Base-by-base conservation (phyloP, 2,113 vertebrate genomes). In the Centrocercus urophasianus region DNA sequence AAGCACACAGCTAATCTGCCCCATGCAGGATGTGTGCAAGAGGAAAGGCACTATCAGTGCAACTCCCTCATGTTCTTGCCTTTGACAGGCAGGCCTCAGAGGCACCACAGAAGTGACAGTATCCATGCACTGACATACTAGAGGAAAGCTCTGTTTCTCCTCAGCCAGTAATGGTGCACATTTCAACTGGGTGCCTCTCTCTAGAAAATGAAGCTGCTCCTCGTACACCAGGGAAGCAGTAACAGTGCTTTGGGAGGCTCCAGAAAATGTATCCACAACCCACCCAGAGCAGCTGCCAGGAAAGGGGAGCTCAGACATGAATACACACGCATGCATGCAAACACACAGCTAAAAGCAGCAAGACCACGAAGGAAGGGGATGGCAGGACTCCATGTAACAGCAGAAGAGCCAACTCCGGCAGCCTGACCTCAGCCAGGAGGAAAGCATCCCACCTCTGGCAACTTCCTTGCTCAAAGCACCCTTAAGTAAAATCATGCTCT, bases 371-470 rank as follows among this genome's bases (percentile, higher is more conserved):
- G 78, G 71, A 84, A 27, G 2, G 21, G 42, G 36, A 63, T 93
- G 93, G 84, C 93, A 97, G 90, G 50, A 75, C 78, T 95, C 88
- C 89, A 65, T 79, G 71, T 81, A 47, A 80, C 73, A 76, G 42
- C 64, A 45, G 21, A 3, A 10, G 6, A n/a, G 88, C 89, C 94
- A 91, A 69, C 80, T 86, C 10, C 4, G 4, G 61, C 57, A 72
- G 61, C 64, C 56, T 59, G 14, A 86, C 67, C 86, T 94, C 89
- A 95, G 81, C 75, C 82, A 66, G 43, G 52, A 94, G 79, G 81
- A 90, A 93, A 89, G 36, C 1, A 9, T 86, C 88, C 93, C 73
- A 48, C 76, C 85, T 71, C 42, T 28, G 90, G 83, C 82, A 91
- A 63, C 61, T 88, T 87, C 59, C 40, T 22, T 1, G 1, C 88